A percentile compares a stretch with the other conserved stretches of the same genome.
Evolutionary conservation across 2,797 vertebrate genomes (phyloP).

Genomic region (Anas flavirostris): DNA sequence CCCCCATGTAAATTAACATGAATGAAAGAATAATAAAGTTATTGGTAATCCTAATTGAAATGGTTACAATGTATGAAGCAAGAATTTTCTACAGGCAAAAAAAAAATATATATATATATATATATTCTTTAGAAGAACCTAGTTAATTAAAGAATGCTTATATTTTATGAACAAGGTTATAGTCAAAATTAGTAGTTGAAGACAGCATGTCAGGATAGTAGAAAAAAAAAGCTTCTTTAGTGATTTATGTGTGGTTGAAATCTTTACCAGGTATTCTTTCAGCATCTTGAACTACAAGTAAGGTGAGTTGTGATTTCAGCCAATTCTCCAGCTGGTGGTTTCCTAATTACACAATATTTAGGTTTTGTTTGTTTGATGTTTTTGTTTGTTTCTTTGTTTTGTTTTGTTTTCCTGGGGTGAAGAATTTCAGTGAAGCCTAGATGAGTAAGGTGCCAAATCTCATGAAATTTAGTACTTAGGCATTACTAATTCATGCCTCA

Average conservation of each 20-base stretch:
- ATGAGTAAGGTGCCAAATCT: neutral
- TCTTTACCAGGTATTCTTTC: neutral
- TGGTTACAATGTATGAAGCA: neutral
- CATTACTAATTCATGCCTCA: neutral
- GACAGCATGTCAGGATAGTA: neutral
- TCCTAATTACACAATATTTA: neutral
- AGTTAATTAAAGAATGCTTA: neutral
- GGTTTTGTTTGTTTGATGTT: too few relatives aligned
- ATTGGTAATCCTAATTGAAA: neutral
- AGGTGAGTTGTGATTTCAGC: neutral
- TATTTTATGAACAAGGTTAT: neutral
- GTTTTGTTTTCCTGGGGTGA: neutral
- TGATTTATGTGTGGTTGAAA: neutral
- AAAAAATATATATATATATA: too few relatives aligned
- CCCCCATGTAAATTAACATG: neutral
- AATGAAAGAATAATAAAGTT: neutral
- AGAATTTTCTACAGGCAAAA: neutral
- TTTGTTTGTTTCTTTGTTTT: too few relatives aligned
- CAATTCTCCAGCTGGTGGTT: neutral
- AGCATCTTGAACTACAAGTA: neutral
- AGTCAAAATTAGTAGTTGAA: neutral
- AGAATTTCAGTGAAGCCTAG: neutral
- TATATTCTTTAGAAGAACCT: neutral
- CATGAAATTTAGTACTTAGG: neutral
- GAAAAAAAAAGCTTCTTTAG: neutral